A percentile compares a stretch with the other conserved stretches of the same genome.
phyloP scores from a whole-genome alignment of 2,888 invertebrate species.

The Agapostemon virescens region DNA sequence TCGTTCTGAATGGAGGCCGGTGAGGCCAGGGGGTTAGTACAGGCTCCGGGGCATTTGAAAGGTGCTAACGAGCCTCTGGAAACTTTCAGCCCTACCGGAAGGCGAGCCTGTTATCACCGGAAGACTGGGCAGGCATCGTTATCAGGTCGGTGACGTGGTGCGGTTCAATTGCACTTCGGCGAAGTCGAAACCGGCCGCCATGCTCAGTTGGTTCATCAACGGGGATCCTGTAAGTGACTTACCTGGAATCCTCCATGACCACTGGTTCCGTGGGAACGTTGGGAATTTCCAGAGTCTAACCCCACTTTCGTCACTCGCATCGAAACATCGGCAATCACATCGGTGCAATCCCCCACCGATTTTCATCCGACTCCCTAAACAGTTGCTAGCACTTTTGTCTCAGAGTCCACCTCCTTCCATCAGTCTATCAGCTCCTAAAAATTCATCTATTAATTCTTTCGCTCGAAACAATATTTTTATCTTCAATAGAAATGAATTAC shows the following conservation, averaged over 20 bases:
- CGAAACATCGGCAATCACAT: not conserved
- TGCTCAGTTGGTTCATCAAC: constrained; percentile 93
- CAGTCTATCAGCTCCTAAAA: no score
- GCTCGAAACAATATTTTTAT: no score
- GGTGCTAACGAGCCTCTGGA: constrained; percentile 13
- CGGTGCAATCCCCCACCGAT: not conserved
- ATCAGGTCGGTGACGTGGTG: constrained; percentile 91
- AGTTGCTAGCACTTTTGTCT: not conserved
- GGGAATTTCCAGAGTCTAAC: not conserved
- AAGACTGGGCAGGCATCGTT: constrained; percentile 85
- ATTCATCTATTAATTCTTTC: no score
- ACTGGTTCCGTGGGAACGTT: not conserved
- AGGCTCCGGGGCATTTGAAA: constrained; percentile 6
- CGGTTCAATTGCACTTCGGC: constrained; percentile 92
- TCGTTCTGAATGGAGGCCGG: not conserved
- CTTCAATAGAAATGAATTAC: no score
- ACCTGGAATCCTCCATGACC: constrained; percentile 1
- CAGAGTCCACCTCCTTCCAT: no score
- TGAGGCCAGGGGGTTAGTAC: not conserved
- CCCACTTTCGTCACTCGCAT: not conserved
- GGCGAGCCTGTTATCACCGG: constrained; percentile 91
- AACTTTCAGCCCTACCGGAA: constrained; percentile 87
- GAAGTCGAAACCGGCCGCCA: constrained; percentile 90
- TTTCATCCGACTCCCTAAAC: no score
- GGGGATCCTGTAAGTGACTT: constrained; percentile 84